Evolutionary conservation across 1,140 invertebrate species (phyloP).

Genomic region (Macrocentrus cingulum): DNA sequence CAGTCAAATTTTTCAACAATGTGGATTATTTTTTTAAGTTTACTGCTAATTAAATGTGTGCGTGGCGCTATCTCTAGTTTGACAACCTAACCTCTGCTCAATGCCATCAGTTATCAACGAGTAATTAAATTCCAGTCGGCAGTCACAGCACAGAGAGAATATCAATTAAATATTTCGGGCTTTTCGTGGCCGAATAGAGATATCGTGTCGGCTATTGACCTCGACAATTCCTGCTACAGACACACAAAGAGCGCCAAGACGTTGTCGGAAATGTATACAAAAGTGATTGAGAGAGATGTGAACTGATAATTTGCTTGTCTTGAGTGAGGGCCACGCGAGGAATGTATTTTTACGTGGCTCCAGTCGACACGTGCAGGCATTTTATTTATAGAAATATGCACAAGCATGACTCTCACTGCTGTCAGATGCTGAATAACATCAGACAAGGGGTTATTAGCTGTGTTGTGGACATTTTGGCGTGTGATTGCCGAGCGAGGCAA

Average conservation of each 20-base stretch:
- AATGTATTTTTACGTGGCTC: slow-evolving; percentile 42
- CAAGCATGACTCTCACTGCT: slow-evolving; percentile 30
- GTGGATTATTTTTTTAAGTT: no score
- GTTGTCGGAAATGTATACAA: background rate
- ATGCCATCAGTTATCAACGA: background rate
- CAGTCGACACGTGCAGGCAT: slow-evolving; percentile 35
- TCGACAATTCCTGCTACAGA: background rate
- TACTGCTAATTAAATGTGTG: no score
- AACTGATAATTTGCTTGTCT: slow-evolving; percentile 18
- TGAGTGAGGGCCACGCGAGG: slow-evolving; percentile 20
- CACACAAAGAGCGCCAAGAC: background rate
- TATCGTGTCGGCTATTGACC: slow-evolving; percentile 1
- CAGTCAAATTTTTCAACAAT: no score
- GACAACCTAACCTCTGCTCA: background rate
- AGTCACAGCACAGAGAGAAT: background rate
- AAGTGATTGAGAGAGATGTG: slow-evolving; percentile 12
- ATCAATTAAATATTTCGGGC: no score
- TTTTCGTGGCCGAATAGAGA: background rate
- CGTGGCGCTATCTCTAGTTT: slow-evolving; percentile 9
- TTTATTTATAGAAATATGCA: slow-evolving; percentile 44
- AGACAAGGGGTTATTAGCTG: slow-evolving; percentile 19
- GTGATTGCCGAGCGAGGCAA: slow-evolving; percentile 6
- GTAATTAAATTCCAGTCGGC: background rate
- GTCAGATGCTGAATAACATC: slow-evolving; percentile 31
- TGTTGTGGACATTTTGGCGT: background rate